These are phyloP conservation scores for Spinibarbus caldwelli DNA, from an alignment of 2,797 vertebrate genomes.

Conservation along the genomic window DNA sequence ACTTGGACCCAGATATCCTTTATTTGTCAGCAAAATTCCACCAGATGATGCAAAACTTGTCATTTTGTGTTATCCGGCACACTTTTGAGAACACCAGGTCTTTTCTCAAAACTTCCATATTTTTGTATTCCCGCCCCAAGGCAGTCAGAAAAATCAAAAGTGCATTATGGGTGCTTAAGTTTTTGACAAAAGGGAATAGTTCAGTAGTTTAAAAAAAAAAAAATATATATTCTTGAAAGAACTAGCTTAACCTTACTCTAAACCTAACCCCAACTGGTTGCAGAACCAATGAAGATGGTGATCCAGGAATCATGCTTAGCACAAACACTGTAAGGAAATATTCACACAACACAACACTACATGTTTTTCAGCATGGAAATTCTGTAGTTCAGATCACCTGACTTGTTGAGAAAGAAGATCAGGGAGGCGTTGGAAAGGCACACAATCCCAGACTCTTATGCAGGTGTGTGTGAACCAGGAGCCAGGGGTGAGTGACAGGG, in stretches of 20 bases:
- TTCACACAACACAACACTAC: neutral
- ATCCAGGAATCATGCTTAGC: neutral
- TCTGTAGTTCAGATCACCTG: neutral
- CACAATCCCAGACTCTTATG: slow-evolving; percentile 34
- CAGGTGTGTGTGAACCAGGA: slow-evolving; percentile 27
- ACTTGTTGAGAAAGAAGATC: neutral
- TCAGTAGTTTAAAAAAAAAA: no score
- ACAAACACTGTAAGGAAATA: neutral
- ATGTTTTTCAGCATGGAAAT: neutral
- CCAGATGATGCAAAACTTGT: neutral
- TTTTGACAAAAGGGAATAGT: neutral
- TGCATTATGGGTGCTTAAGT: neutral
- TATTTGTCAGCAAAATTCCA: neutral
- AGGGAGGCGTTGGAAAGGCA: slow-evolving; percentile 1
- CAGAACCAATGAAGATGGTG: neutral
- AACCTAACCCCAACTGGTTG: neutral
- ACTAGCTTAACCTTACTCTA: neutral
- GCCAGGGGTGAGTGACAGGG: slow-evolving; percentile 8
- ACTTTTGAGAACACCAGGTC: neutral
- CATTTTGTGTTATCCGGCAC: neutral
- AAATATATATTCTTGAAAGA: no score
- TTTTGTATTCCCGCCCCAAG: no score
- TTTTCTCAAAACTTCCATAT: neutral
- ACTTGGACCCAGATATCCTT: neutral
- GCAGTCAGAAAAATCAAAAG: neutral